Evolutionary conservation across 2,888 invertebrate genomes (phyloP), one percentile per base, ranked within the genome.

Genomic region (Arge pagana): DNA sequence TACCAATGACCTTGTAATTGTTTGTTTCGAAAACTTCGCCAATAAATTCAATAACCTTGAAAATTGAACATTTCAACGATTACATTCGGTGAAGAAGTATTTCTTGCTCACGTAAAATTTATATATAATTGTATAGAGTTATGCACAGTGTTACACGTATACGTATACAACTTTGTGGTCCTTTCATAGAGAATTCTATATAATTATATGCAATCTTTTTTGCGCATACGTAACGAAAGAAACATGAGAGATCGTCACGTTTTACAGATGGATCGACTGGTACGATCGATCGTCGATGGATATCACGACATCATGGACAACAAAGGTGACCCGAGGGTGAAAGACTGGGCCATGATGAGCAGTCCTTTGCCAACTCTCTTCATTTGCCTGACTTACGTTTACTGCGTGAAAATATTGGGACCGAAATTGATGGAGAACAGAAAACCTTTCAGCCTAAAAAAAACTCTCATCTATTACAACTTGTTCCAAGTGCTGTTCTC

Each of bases 341-440:
- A 85, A 65, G 84, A 84, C 67, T 93, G 89, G 88, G 81, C 85
- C 52, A 79, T 93, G 77, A 90, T 93, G 90, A 86, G 86, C 64
- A 85, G 89, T 15, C 93, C 92, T 5, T 81, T 89, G 56, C 90
- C 91, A 37, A 90, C 93, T 43, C 71, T 91, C 54, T 77, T 82
- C 55, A 86, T 92, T 65, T 90, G 90, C 68, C 77, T 89, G 55
- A 79, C 81, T 66, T 93, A 93, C 72, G 86, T 87, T 23, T 86
- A 88, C 68, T 82, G 84, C 68, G 88, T 89, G 48, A 88, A 88
- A 80, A 85, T 86, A 51, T 66, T 87, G 54, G 93, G 94, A 2
- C 93, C 93, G 26, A 85, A 83, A 67, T 71, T 90, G 21, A 95
- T 96, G 95, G 87, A 88, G 71, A 86, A 91, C 76, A 83, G 93